A percentile compares a stretch with the other conserved stretches of the same genome.
phyloP scores from a whole-genome alignment of 2,888 invertebrate genomes.

The Lasiommata megera region DNA sequence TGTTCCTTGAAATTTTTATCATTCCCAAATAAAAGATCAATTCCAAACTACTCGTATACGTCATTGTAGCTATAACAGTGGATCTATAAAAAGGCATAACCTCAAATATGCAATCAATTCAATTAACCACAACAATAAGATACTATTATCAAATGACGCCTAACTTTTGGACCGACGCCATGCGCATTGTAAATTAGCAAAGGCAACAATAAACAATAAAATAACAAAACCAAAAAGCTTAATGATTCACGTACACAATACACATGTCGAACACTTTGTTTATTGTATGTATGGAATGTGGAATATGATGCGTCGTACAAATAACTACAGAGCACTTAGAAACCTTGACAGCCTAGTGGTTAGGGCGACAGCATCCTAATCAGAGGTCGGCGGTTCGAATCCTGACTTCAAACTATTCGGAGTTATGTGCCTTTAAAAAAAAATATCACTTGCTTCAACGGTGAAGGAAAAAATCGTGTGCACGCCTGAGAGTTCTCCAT shows the following conservation, averaged over 20 bases:
- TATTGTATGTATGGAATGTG: conserved; percentile 35
- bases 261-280: conserved; percentile 71
- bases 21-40: no score
- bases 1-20: no score
- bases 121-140: conserved; percentile 33
- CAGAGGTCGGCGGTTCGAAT: no score
- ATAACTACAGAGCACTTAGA: no score
- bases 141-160: conserved; percentile 38
- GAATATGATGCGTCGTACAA: conserved; percentile 6
- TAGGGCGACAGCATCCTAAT: no score
- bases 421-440: no score
- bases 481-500: no score
- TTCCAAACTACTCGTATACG: background rate
- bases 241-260: conserved; percentile 79
- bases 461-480: no score
- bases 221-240: conserved; percentile 74
- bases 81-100: conserved; percentile 15
- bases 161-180: conserved; percentile 61
- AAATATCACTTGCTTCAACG: no score
- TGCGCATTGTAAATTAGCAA: conserved; percentile 52
- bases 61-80: background rate
- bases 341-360: no score
- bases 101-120: conserved; percentile 19
- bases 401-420: no score
- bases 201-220: conserved; percentile 68